Conservation (phyloP, 2,888 invertebrate species). For the Gymnoscelis rufifasciata region DNA sequence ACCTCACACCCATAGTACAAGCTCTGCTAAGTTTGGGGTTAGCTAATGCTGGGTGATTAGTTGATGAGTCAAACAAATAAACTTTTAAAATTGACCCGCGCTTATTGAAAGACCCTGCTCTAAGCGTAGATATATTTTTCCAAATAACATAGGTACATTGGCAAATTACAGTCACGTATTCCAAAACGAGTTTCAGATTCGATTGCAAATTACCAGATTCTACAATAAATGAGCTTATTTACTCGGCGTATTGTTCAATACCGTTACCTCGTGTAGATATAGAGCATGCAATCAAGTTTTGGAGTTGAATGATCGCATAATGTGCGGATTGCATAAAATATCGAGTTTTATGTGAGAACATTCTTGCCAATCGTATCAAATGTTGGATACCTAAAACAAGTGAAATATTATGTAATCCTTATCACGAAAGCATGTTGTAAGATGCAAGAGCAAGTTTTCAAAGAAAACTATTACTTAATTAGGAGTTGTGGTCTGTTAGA, state of each 20-base stretch:
- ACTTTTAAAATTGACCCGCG: no score
- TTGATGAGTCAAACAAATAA: no score
- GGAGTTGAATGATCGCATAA: constrained; percentile 36
- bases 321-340: constrained; percentile 17
- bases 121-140: no score
- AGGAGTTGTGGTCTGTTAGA: neutral
- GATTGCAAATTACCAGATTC: no score
- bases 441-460: neutral
- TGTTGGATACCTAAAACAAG: constrained; percentile 2
- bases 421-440: constrained; percentile 4
- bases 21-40: no score
- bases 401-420: constrained; percentile 3
- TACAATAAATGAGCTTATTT: neutral
- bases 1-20: no score
- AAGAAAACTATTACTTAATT: neutral
- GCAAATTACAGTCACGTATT: no score
- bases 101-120: no score
- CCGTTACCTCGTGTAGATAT: neutral
- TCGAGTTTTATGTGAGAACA: constrained; percentile 15
- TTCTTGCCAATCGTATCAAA: constrained; percentile 7
- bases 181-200: neutral
- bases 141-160: no score
- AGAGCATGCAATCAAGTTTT: constrained; percentile 16
- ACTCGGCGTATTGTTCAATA: neutral
- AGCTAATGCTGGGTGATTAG: no score